Base-by-base conservation (phyloP, 2,888 invertebrate genomes). In the Ametastegia equiseti region DNA sequence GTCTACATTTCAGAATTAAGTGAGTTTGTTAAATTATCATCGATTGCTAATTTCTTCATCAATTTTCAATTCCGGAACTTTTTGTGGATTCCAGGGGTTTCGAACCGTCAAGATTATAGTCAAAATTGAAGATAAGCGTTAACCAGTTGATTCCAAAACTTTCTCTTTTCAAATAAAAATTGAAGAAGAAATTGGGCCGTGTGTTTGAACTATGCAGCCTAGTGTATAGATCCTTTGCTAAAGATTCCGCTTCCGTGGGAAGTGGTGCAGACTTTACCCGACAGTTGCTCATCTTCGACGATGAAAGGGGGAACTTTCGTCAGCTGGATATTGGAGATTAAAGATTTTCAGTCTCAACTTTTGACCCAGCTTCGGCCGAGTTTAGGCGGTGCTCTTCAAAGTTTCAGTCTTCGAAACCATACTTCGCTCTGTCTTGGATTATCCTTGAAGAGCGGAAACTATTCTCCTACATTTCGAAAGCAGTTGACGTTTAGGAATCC, bases 221-320 rank as follows among this genome's bases (percentile, higher is more conserved):
- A 60, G 42, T 6, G 9, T 42, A 39, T 39, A 67, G 19, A 36
- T 39, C 39, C 65, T 39, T n/a, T 67, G 19, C 2, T 39, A 39
- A 39, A 39, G 9, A 67, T 67, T 39, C 36, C 11, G 39, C n/a
- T 67, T 67, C 65, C 5, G 19, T 39, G 9, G 2, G 11, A 30
- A 42, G 42, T 9, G 42, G 27, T 13, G 60, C 54, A 33, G 54
- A 54, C 50, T 27, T 36, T 36, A 45, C 23, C 54, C 75, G 75
- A 75, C 54, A 75, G 50, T 75, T 19, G 54, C 50, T 75, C 54
- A 75, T 75, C 50, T 75, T 36, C 33, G 27, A 30, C 47, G 75
- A 19, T 33, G 23, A 75, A 54, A 75, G 75, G 54, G 54, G 11
- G 54, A 75, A 75, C 75, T 75, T 75, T 75, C 50, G 36, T 54